Percentiles rank a stretch among this genome's conserved stretches.
These are phyloP conservation scores for Maniola hyperantus DNA, from an alignment of 2,888 invertebrate species.

Conservation along the genomic window DNA sequence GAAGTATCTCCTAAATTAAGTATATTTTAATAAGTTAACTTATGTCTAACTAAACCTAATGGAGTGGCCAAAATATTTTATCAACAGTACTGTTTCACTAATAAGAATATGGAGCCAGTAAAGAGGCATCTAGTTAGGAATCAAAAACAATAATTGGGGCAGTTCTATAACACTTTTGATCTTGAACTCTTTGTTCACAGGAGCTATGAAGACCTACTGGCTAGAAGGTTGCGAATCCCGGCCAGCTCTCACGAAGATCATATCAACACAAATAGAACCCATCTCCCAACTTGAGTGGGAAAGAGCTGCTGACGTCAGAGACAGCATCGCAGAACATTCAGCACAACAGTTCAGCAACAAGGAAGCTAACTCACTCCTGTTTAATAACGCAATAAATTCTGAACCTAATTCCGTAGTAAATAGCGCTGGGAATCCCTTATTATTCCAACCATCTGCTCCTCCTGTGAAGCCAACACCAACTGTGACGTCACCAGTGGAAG, in stretches of 20 bases:
- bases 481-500: conserved; percentile 80
- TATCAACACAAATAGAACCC: conserved; percentile 67
- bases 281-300: conserved; percentile 76
- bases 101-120: too few species aligned
- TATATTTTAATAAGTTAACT: too few species aligned
- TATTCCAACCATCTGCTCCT: conserved; percentile 46
- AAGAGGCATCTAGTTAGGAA: too few species aligned
- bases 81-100: too few species aligned
- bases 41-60: too few species aligned
- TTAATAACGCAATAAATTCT: conserved; percentile 56
- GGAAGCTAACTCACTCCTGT: conserved; percentile 47
- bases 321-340: conserved; percentile 74
- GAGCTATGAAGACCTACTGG: conserved; percentile 95
- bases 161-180: background rate
- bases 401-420: conserved; percentile 55
- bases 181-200: conserved; percentile 58
- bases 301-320: conserved; percentile 68
- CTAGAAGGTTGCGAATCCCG: conserved; percentile 88
- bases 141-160: background rate
- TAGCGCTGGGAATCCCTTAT: conserved; percentile 48
- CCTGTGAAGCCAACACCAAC: conserved; percentile 50
- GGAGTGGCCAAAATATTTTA: too few species aligned
- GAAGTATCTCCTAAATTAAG: too few species aligned
- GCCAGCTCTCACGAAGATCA: conserved; percentile 75
- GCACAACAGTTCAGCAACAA: conserved; percentile 62